These are phyloP conservation scores for Sebastes kiyomatsui DNA, from an alignment of 2,797 vertebrate genomes.

Conservation along the genomic window DNA sequence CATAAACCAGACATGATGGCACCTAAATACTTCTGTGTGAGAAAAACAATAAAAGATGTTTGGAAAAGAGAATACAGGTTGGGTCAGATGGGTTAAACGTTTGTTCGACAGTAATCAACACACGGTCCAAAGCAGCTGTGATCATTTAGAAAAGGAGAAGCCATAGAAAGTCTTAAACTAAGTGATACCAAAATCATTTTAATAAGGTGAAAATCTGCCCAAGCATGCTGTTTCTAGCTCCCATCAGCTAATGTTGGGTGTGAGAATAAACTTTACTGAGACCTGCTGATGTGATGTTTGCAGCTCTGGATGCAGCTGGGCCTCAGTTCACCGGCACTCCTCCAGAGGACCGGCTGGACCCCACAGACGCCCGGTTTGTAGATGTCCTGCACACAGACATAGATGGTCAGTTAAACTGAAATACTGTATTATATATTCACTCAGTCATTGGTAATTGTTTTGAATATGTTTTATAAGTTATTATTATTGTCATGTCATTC, in stretches of 20 bases:
- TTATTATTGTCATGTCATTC: slow-evolving; percentile 1
- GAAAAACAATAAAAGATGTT: not conserved
- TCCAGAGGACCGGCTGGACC: slow-evolving; percentile 82
- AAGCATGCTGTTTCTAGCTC: not conserved
- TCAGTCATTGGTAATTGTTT: not conserved
- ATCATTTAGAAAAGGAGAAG: not conserved
- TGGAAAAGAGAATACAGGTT: not conserved
- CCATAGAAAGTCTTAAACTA: not conserved
- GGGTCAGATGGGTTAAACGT: not conserved
- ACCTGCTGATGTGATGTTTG: slow-evolving; percentile 17
- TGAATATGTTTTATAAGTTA: not conserved
- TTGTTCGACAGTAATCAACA: not conserved
- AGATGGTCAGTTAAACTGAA: slow-evolving; percentile 78
- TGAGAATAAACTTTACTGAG: not conserved
- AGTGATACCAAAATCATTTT: not conserved
- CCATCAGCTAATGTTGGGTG: not conserved
- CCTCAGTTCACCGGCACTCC: slow-evolving; percentile 82
- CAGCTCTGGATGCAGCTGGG: slow-evolving; percentile 94
- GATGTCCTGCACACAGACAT: slow-evolving; percentile 92
- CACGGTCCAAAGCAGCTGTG: not conserved
- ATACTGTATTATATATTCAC: not conserved
- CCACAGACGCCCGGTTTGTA: slow-evolving; percentile 90
- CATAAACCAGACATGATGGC: not conserved
- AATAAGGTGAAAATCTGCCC: not conserved
- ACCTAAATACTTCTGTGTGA: not conserved